Base-by-base conservation (phyloP, 2,888 invertebrate species). In the Lasioglossum figueresi region DNA sequence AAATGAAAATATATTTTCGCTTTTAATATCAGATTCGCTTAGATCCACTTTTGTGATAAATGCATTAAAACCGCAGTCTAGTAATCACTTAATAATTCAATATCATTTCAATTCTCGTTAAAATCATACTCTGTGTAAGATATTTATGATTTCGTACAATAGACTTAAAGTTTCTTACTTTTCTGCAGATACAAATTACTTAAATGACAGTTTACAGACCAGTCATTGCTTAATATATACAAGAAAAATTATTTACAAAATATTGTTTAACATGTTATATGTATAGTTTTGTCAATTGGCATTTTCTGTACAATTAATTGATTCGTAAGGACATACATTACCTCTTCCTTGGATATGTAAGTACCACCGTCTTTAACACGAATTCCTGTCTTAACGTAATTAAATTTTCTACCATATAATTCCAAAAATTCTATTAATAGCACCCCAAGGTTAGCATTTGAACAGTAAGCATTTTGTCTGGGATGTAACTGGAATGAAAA, bases 401-500 rank as follows among this genome's bases (percentile, higher is more conserved):
- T 98, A 95, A 99, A 99, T 95, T 99, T 98, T 90, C 98, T 96
- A 31, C 99, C 99, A 95, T 99, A 99, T 79, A 99, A 96, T 96
- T 99, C 99, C 94, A 99, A 98, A 96, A 99, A 99, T 96, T 99
- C 99, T 80, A 99, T 98, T 91, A 99, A 96, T 92, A 99, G 96
- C 87, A 99, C 98, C 81, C 99, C 99, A 88, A 99, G 96, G 96
- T 99, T 99, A 92, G 96, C 96, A 88, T 95, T 95, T 75, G 94
- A 94, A 90, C 95, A 94, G 83, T 95, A 96, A 77, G 97, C 96
- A 94, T 98, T 97, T 88, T 97, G 97, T 88, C 98, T 96, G 84
- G 98, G 98, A 96, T 99, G 99, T 94, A 98, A 96, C 96, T 98
- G 97, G 77, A 88, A 80, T 27, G 70, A 76, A 78, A 82, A 78